Conservation (phyloP, 2,113 vertebrate species). For the Sapayoa aenigma region DNA sequence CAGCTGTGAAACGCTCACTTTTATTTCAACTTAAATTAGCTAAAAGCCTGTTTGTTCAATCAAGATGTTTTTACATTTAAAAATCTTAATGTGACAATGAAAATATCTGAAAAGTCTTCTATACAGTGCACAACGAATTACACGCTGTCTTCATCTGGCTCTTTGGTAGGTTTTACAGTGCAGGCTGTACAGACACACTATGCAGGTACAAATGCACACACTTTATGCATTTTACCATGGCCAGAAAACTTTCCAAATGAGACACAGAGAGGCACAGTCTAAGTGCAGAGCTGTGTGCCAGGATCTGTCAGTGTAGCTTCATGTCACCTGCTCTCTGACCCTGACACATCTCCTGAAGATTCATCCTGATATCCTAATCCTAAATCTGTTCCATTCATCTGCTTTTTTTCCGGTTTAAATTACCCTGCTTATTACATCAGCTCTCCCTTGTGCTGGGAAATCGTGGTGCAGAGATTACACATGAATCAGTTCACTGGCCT, state of each 20-base stretch:
- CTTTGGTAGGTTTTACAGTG: background rate
- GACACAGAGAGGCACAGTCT: background rate
- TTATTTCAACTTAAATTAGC: constrained; percentile 45
- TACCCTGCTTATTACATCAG: background rate
- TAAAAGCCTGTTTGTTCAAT: constrained; percentile 33
- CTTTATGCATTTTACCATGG: fast-evolving
- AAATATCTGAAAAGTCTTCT: background rate
- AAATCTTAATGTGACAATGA: background rate
- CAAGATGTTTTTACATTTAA: background rate
- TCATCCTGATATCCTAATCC: background rate
- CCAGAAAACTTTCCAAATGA: background rate
- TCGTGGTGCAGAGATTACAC: background rate
- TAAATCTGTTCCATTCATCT: background rate
- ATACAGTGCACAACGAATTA: background rate
- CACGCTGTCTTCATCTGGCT: background rate
- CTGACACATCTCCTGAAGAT: background rate
- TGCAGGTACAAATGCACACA: background rate
- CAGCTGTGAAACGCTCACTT: constrained; percentile 40
- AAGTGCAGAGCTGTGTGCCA: background rate
- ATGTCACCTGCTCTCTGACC: background rate
- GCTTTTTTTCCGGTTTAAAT: background rate
- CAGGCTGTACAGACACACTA: background rate
- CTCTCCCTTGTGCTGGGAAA: background rate
- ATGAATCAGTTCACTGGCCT: background rate
- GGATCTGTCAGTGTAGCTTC: fast-evolving